Conservation (phyloP, 2,113 vertebrate species). For the Microcebus tavaratra region DNA sequence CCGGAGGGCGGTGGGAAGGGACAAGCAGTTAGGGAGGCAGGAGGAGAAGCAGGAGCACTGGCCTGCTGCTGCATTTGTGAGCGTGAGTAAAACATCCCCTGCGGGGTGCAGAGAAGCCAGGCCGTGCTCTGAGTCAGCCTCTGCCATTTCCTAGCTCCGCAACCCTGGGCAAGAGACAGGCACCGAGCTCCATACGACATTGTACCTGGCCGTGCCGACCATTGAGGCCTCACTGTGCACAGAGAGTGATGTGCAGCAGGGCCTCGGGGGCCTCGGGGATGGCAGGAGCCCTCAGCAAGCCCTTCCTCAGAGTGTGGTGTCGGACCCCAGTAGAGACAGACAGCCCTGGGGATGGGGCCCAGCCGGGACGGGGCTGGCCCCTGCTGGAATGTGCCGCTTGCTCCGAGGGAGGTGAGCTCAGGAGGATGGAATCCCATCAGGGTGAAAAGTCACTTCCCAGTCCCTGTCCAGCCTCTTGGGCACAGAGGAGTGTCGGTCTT, state of each 20-base stretch:
- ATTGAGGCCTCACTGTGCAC: not conserved
- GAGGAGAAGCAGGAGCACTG: not conserved
- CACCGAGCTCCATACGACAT: accelerated
- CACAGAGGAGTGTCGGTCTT: conserved; percentile 49
- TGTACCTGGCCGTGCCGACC: accelerated
- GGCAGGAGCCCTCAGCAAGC: not conserved
- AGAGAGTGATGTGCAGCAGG: accelerated
- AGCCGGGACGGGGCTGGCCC: conserved; percentile 46
- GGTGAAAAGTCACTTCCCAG: conserved; percentile 64
- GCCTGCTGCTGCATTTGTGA: not conserved
- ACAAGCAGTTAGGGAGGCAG: not conserved
- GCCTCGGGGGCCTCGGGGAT: not conserved
- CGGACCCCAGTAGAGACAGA: conserved; percentile 9
- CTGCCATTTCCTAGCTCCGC: not conserved
- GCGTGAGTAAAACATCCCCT: accelerated
- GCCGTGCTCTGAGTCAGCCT: accelerated
- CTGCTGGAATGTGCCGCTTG: conserved; percentile 61
- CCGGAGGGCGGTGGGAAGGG: not conserved
- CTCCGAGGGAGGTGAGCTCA: conserved; percentile 75
- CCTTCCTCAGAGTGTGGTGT: not conserved
- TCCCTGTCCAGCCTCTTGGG: conserved; percentile 51
- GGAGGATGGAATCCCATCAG: conserved; percentile 71
- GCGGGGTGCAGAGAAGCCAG: not conserved
- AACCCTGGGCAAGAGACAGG: not conserved
- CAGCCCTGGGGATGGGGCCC: conserved; percentile 24